Percentiles rank a stretch among this genome's conserved stretches.
Evolutionary conservation across 2,888 invertebrate genomes (phyloP).

Genomic region (Spisula solida): DNA sequence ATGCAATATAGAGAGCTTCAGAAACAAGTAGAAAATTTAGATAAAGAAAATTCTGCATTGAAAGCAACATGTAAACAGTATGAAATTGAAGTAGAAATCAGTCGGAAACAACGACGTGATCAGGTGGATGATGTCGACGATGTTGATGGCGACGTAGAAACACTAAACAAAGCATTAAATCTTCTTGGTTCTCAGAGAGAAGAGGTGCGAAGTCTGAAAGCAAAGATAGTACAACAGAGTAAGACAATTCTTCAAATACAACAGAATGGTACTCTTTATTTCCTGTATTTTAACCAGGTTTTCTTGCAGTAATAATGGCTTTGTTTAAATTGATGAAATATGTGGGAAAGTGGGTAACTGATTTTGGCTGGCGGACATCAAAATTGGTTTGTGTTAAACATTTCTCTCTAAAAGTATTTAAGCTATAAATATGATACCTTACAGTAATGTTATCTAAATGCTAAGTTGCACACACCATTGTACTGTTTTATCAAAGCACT

Average conservation of each 20-base stretch:
- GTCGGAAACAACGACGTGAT: conserved; percentile 15
- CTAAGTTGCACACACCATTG: too few relatives aligned
- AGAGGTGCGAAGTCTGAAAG: conserved; percentile 48
- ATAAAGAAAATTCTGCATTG: conserved; percentile 46
- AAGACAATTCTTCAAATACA: conserved; percentile 47
- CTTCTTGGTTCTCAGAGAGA: conserved; percentile 47
- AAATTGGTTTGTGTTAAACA: too few relatives aligned
- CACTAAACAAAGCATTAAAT: conserved; percentile 52
- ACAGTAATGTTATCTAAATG: too few relatives aligned
- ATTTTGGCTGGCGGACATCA: too few relatives aligned
- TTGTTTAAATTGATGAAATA: too few relatives aligned
- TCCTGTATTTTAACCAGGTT: too few relatives aligned
- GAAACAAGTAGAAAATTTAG: conserved; percentile 37
- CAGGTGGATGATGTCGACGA: conserved; percentile 52
- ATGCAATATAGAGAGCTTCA: conserved; percentile 45
- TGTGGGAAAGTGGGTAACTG: too few relatives aligned
- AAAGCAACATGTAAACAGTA: conserved; percentile 65
- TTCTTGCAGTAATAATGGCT: too few relatives aligned
- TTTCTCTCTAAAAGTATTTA: too few relatives aligned
- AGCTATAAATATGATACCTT: too few relatives aligned
- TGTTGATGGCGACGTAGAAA: conserved; percentile 59
- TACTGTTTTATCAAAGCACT: too few relatives aligned
- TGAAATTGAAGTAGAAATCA: conserved; percentile 63
- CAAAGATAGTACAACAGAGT: conserved; percentile 56
- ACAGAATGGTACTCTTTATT: conserved; percentile 10